phyloP scores from a whole-genome alignment of 2,797 vertebrate genomes.

The Acanthis flammea region DNA sequence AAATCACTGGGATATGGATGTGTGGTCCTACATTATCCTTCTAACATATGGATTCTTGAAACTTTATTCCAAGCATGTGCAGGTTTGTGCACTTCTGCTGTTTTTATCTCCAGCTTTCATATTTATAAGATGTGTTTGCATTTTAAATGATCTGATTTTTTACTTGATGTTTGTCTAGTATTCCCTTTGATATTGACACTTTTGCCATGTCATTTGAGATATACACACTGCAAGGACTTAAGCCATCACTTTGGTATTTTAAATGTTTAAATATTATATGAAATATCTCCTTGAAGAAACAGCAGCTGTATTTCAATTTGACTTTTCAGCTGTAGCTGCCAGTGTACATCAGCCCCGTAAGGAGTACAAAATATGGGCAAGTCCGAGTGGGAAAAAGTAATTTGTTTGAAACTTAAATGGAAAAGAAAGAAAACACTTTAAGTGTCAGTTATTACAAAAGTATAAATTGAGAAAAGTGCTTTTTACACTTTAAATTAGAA shows the following conservation, averaged over 20 bases:
- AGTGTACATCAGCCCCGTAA: not conserved
- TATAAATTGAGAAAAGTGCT: not conserved
- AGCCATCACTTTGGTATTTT: not conserved
- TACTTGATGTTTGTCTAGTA: not conserved
- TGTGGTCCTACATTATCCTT: not conserved
- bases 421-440: not conserved
- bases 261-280: slow-evolving; percentile 32
- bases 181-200: not conserved
- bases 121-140: not conserved
- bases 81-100: not conserved
- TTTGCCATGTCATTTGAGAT: not conserved
- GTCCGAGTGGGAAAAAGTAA: not conserved
- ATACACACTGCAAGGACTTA: slow-evolving; percentile 9
- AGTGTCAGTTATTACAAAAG: not conserved
- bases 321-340: slow-evolving; percentile 7
- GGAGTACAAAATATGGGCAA: not conserved
- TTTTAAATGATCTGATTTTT: slow-evolving; percentile 45
- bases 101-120: slow-evolving; percentile 7
- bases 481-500: not conserved
- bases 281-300: slow-evolving; percentile 37
- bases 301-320: slow-evolving; percentile 21
- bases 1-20: not conserved
- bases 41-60: not conserved
- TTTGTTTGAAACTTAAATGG: not conserved
- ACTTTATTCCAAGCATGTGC: not conserved